Percentiles rank a stretch among this genome's conserved stretches.
These are phyloP conservation scores for Serilophus lunatus DNA, from an alignment of 2,113 vertebrate genomes.

Conservation along the genomic window DNA sequence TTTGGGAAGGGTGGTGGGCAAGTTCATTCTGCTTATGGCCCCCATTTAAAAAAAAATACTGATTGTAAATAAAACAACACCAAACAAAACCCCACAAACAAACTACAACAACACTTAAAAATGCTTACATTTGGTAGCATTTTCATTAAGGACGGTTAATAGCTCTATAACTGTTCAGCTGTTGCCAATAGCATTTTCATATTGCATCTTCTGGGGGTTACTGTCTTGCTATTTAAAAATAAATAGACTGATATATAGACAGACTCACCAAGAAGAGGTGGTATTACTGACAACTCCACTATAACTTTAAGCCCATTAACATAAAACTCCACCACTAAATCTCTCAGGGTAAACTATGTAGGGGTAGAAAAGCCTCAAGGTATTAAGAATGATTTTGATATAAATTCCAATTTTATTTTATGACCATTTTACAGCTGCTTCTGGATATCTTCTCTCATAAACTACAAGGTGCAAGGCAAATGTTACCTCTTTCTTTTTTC, in stretches of 20 bases:
- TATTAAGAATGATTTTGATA: slow-evolving; percentile 66
- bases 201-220: slow-evolving; percentile 14
- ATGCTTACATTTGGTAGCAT: neutral
- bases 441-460: slow-evolving; percentile 49
- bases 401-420: slow-evolving; percentile 74
- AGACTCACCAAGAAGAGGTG: neutral
- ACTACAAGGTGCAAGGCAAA: slow-evolving; percentile 57
- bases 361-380: slow-evolving; percentile 62
- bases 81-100: neutral
- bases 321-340: slow-evolving; percentile 62
- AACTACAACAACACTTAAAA: neutral
- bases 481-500: neutral
- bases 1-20: neutral
- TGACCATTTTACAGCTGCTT: slow-evolving; percentile 65
- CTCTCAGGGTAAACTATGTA: slow-evolving; percentile 63
- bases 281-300: slow-evolving; percentile 40
- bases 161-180: neutral
- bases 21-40: neutral
- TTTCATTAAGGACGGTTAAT: slow-evolving; percentile 9
- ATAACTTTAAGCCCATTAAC: slow-evolving; percentile 53
- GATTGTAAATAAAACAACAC: neutral
- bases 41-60: neutral
- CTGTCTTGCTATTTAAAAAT: slow-evolving; percentile 53
- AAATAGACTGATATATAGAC: slow-evolving; percentile 63
- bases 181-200: neutral